Percentiles rank a stretch among this genome's conserved stretches.
Evolutionary conservation across 2,797 vertebrate genomes (phyloP).

Genomic region (Clarias fuscus): DNA sequence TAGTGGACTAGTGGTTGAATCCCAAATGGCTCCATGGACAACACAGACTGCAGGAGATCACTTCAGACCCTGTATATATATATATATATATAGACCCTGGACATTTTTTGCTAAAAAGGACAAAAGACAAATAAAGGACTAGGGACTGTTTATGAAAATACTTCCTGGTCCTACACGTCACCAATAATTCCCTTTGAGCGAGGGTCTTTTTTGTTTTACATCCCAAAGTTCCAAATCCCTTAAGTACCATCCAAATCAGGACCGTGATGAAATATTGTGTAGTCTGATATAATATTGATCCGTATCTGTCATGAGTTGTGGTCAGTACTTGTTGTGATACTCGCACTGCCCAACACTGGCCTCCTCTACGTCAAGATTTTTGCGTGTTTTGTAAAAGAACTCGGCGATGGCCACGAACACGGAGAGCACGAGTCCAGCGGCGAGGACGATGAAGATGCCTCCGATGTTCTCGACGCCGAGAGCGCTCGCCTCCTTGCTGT

Average conservation of each 20-base stretch:
- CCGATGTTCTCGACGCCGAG: constrained; percentile 97
- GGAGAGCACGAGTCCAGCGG: constrained; percentile 93
- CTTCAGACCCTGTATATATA: not conserved
- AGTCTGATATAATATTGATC: not conserved
- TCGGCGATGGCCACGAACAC: constrained; percentile 98
- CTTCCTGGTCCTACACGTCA: no score
- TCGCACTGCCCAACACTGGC: constrained; percentile 82
- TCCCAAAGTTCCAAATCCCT: not conserved
- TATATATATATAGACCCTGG: no score
- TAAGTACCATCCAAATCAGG: not conserved
- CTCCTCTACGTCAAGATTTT: constrained; percentile 91
- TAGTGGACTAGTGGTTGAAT: not conserved
- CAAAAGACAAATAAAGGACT: not conserved
- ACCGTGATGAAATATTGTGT: not conserved
- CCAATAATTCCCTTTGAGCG: constrained; percentile 46
- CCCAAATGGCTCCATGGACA: not conserved
- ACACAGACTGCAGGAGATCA: not conserved
- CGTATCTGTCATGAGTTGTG: not conserved
- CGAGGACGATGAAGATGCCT: constrained; percentile 97
- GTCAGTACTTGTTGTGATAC: constrained; percentile 80
- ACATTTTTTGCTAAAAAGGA: not conserved
- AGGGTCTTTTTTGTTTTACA: not conserved
- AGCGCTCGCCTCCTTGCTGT: constrained; percentile 95
- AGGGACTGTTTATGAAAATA: no score
- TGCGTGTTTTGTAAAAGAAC: constrained; percentile 95